A percentile compares a stretch with the other conserved stretches of the same genome.
Evolutionary conservation across 2,888 invertebrate genomes (phyloP).

Genomic region (Ceriagrion tenellum): DNA sequence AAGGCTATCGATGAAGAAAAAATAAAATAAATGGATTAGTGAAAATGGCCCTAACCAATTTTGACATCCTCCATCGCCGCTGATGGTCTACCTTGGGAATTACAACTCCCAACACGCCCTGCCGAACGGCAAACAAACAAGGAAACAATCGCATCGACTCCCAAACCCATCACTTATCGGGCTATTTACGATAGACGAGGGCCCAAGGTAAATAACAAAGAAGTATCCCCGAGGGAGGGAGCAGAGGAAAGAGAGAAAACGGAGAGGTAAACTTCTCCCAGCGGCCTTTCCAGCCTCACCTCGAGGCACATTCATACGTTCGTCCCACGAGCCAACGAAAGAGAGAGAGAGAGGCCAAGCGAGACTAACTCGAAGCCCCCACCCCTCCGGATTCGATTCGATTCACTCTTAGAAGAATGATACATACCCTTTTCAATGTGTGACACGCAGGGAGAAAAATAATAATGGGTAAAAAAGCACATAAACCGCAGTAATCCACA

Average conservation of each 20-base stretch:
- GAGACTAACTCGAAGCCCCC: background rate
- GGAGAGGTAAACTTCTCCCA: background rate
- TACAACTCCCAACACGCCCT: background rate
- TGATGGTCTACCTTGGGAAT: background rate
- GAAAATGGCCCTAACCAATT: background rate
- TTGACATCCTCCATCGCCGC: background rate
- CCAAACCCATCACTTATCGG: background rate
- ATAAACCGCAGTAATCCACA: background rate
- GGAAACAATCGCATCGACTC: background rate
- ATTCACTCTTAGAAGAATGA: background rate
- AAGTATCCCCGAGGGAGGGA: background rate
- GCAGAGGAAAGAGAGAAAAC: background rate
- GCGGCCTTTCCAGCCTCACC: background rate
- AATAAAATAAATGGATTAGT: background rate
- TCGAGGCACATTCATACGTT: background rate
- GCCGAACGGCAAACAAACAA: background rate
- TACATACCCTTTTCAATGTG: background rate
- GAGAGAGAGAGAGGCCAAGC: background rate
- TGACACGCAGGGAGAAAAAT: background rate
- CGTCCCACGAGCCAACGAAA: background rate
- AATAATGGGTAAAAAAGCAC: background rate
- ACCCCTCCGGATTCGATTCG: background rate
- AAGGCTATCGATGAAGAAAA: background rate
- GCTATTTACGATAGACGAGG: slow-evolving; percentile 10
- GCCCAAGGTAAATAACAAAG: background rate